A percentile compares a stretch with the other conserved stretches of the same genome.
These are phyloP conservation scores for Marcusenius ussheri DNA, from an alignment of 2,113 vertebrate genomes.

Conservation along the genomic window DNA sequence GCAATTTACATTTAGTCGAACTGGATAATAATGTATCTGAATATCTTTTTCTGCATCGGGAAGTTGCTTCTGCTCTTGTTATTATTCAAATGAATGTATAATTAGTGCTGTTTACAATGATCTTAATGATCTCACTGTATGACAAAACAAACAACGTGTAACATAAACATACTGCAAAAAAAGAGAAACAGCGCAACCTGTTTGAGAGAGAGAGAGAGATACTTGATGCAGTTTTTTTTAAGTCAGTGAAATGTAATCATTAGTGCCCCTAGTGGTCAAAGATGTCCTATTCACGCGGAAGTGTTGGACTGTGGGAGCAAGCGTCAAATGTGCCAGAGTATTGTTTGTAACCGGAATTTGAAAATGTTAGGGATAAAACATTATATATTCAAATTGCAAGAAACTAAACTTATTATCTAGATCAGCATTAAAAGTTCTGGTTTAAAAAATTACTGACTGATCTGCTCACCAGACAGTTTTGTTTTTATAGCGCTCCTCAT, in stretches of 20 bases:
- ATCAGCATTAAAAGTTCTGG: neutral
- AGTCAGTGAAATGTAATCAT: slow-evolving; percentile 24
- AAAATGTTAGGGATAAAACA: slow-evolving; percentile 13
- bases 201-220: neutral
- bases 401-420: neutral
- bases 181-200: slow-evolving; percentile 12
- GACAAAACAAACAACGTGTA: slow-evolving; percentile 18
- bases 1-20: neutral
- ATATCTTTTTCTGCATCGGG: slow-evolving; percentile 6
- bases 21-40: neutral
- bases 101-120: slow-evolving; percentile 15
- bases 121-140: slow-evolving; percentile 21
- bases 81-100: slow-evolving; percentile 17
- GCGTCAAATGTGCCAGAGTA: neutral
- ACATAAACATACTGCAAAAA: neutral
- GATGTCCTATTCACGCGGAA: slow-evolving; percentile 14
- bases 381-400: neutral
- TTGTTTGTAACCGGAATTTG: neutral
- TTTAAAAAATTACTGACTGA: neutral
- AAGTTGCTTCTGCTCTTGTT: slow-evolving; percentile 13
- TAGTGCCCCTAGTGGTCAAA: slow-evolving; percentile 54
- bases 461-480: neutral
- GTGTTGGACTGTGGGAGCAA: neutral
- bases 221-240: neutral
- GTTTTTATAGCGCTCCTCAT: neutral